phyloP scores from a whole-genome alignment of 1,140 invertebrate species.

The Drosophila melanogaster region Release_6_plus_ISO1_MT NT_033779.5:14598001-14598500 shows the following conservation, averaged over 20 bases:
- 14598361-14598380: constrained; percentile 40
- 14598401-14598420: background rate
- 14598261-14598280: constrained; percentile 49
- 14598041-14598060: constrained; percentile 57
- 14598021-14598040: constrained; percentile 46
- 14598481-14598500: too few relatives aligned
- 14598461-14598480: too few relatives aligned
- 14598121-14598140: constrained; percentile 30
- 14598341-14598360: constrained; percentile 54
- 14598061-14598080: constrained; percentile 50
- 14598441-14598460: too few relatives aligned
- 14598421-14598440: too few relatives aligned
- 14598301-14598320: constrained; percentile 35
- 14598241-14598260: constrained; percentile 43
- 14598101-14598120: constrained; percentile 14
- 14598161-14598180: constrained; percentile 39
- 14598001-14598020: constrained; percentile 3
- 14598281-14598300: constrained; percentile 56
- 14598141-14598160: constrained; percentile 40
- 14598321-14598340: constrained; percentile 19
- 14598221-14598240: constrained; percentile 14
- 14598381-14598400: background rate
- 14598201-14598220: constrained; percentile 20
- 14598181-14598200: constrained; percentile 23
- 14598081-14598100: constrained; percentile 17